Base-by-base conservation (phyloP, 2,113 vertebrate genomes). In the Struthidea cinerea region DNA sequence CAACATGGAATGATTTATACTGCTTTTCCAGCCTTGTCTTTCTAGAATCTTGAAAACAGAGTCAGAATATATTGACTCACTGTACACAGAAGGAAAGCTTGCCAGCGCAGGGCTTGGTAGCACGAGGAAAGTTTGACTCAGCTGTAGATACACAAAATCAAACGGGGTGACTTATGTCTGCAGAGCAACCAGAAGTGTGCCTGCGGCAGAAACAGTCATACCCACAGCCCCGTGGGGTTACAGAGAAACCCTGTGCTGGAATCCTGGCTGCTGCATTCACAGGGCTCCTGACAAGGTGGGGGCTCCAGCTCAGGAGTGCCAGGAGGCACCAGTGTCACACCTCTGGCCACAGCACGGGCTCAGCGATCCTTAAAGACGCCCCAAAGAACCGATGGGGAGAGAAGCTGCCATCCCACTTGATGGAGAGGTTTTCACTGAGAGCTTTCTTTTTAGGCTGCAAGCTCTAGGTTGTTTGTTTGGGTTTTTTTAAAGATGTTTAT, bases 11-110 rank as follows among this genome's bases (percentile, higher is more conserved):
- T 97, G 95, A 96, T 96, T 97, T 96, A 96, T 96, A 49, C 60
- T 73, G 82, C 93, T 96, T 95, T 96, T 95, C 84, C 85, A 95
- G 90, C 83, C 94, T 96, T 94, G 91, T 97, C 96, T 91, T 94
- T 96, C 90, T 95, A 95, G 71, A 96, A 70, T 90, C 87, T 96
- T 94, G 90, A 96, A 95, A 96, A 90, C 15, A 69, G 92, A 96
- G 86, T 94, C 87, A 76, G 84, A 76, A 49, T 84, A 28, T 79
- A 50, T 76, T 89, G 93, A 88, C 77, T 93, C 91, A 76, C 90
- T 84, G 52, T 79, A 92, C 84, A 73, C 93, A 84, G 91, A 93
- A 91, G 63, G 75, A 24, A 81, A 76, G 30, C 85, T 68, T 87
- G 89, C 64, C 90, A 90, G 81, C 11, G 3, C 55, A 46, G 87